phyloP scores from a whole-genome alignment of 2,113 vertebrate genomes.

The Thomomys bottae region DNA sequence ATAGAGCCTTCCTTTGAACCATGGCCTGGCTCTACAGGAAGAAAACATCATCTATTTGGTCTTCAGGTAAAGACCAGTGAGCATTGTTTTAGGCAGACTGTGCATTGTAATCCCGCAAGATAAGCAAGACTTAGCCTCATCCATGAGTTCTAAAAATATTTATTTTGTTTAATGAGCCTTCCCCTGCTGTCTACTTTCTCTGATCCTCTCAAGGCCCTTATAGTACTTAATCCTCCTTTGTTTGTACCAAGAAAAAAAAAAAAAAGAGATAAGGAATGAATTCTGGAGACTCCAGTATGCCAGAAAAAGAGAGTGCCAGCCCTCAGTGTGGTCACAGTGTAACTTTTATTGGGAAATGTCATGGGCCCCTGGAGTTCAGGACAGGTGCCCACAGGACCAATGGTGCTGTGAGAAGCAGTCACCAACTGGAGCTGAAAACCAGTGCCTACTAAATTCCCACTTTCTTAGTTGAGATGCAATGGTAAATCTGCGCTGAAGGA shows the following conservation, averaged over 20 bases:
- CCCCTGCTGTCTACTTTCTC: not conserved
- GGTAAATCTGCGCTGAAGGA: not conserved
- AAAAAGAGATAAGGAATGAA: too few species aligned
- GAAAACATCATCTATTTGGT: not conserved
- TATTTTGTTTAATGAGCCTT: not conserved
- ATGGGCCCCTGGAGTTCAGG: conserved; percentile 65
- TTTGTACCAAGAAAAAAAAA: not conserved
- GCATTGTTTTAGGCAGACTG: not conserved
- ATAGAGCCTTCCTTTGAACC: conserved; percentile 42
- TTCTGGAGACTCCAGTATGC: conserved; percentile 15
- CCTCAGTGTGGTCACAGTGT: conserved; percentile 58
- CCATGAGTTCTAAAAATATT: not conserved
- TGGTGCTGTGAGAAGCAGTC: not conserved
- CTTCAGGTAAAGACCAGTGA: conserved; percentile 23
- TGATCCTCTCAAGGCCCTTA: fast-evolving
- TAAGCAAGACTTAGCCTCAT: not conserved
- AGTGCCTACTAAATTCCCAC: conserved; percentile 69
- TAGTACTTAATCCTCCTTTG: not conserved
- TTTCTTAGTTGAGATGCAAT: not conserved
- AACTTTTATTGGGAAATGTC: conserved; percentile 70
- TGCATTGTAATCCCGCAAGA: not conserved
- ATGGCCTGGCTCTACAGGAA: not conserved
- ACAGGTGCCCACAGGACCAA: conserved; percentile 32
- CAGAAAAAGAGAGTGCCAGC: conserved; percentile 53
- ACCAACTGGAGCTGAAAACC: conserved; percentile 56